These are phyloP conservation scores for Isotomurus palustris DNA, from an alignment of 2,888 invertebrate genomes.

Conservation along the genomic window DNA sequence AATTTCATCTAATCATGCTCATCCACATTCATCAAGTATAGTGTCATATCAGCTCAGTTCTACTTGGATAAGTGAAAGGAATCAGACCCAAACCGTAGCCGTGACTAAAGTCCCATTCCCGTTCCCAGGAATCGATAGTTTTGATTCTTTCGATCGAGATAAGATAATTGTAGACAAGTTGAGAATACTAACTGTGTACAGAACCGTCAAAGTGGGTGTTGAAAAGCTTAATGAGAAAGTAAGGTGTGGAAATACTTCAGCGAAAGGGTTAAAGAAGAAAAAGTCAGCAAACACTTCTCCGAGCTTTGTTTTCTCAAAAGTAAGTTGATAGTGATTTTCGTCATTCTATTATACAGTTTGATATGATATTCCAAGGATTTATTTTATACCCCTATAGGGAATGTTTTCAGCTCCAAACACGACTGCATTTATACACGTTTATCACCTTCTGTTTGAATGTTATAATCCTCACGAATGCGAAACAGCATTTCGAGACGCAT, in stretches of 20 bases:
- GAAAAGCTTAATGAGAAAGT: not conserved
- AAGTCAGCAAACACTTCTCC: not conserved
- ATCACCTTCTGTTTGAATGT: conserved; percentile 20
- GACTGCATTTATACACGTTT: conserved; percentile 23
- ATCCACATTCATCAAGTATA: too few species aligned
- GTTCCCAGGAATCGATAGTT: not conserved
- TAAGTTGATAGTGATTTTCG: not conserved
- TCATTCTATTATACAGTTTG: not conserved
- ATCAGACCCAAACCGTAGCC: not conserved
- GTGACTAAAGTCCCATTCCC: not conserved
- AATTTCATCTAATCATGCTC: too few species aligned
- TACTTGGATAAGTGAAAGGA: too few species aligned
- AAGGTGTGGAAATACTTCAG: not conserved
- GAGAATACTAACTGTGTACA: not conserved
- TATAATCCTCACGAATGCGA: conserved; percentile 24
- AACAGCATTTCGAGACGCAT: conserved; percentile 23
- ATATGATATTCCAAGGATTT: not conserved
- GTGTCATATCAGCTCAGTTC: too few species aligned
- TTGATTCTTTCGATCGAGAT: not conserved
- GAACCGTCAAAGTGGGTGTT: not conserved
- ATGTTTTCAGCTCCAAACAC: conserved; percentile 24
- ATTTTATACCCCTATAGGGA: conserved; percentile 15
- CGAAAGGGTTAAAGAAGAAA: not conserved
- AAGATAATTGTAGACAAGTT: not conserved
- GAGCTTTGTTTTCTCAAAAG: too few species aligned